These are phyloP conservation scores for Tupaia chinensis DNA, from an alignment of 2,113 vertebrate species.

Conservation along the genomic window DNA sequence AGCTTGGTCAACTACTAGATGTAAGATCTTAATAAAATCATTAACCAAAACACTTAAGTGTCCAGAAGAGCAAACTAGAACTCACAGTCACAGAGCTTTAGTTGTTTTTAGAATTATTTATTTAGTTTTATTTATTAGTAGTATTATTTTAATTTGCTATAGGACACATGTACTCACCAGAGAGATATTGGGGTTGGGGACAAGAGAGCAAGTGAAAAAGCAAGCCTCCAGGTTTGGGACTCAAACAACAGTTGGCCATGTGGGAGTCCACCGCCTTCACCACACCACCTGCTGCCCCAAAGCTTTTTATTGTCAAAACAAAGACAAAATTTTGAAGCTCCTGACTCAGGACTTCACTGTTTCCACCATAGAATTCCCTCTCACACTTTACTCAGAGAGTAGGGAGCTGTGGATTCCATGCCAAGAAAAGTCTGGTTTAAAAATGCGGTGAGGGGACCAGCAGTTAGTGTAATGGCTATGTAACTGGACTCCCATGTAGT, in stretches of 20 bases:
- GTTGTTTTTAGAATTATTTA: too few relatives aligned
- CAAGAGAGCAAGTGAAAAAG: too few relatives aligned
- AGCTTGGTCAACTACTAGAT: background rate
- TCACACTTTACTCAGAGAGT: background rate
- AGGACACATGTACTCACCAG: too few relatives aligned
- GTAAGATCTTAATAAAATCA: background rate
- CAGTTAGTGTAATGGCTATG: too few relatives aligned
- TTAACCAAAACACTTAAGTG: background rate
- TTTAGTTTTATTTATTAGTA: too few relatives aligned
- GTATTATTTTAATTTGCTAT: too few relatives aligned
- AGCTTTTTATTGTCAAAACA: background rate
- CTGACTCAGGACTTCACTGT: background rate
- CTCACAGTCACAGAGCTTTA: background rate
- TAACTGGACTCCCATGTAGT: too few relatives aligned
- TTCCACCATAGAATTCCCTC: background rate
- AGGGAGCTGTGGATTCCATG: background rate
- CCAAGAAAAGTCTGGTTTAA: background rate
- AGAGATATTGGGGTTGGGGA: too few relatives aligned
- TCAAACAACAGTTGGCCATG: too few relatives aligned
- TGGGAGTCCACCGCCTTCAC: too few relatives aligned
- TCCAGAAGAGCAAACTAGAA: background rate
- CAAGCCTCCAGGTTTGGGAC: too few relatives aligned
- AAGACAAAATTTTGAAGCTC: background rate
- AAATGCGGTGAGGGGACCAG: background rate
- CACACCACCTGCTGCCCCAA: too few relatives aligned